Base-by-base conservation (phyloP, 2,797 vertebrate species). In the Carduelis carduelis region DNA sequence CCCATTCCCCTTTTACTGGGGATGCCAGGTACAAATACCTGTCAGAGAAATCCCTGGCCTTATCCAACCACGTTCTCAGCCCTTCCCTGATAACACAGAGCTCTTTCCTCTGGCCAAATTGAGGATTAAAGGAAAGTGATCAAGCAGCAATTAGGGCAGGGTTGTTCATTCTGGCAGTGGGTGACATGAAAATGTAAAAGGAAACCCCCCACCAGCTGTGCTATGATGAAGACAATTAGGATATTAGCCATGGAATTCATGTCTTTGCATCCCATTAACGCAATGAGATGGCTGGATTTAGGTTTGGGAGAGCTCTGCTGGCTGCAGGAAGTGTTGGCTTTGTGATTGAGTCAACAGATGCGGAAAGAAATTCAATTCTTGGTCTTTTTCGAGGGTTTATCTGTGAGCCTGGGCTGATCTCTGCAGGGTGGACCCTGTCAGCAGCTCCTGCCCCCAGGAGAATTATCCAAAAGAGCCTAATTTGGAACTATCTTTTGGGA, bases 1-100 rank as follows among this genome's bases (percentile, higher is more conserved):
- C 71, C 71, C 49, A 59, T 77, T 77, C 17, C 70, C 46, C 12
- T 61, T 93, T 91, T 59, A 26, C 2, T 26, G 30, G 56, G 52
- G 87, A 90, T 92, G 93, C 41, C 44, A 68, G 56, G 61, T 94
- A 28, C 44, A 75, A 2, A 17, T 11, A 71, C 52, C 78, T 93
- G 76, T 23, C 32, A 88, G 52, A 91, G 46, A 92, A 88, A 94
- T 71, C 66, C 39, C 89, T 87, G 37, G 57, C 43, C 74, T 94
- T 75, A 30, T 72, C 91, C 95, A 96, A 75, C 32, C 63, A 94
- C 24, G 26, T 72, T 87, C 55, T 87, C 92, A 84, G 64, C 53
- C 85, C 19, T 30, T 86, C 35, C 44, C 61, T 65, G 37, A 39
- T 30, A 89, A 66, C 41, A 69, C 17, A 78, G 70, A 71, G 66